These are phyloP conservation scores for Pedionomus torquatus DNA, from an alignment of 2,113 vertebrate species.

Conservation along the genomic window DNA sequence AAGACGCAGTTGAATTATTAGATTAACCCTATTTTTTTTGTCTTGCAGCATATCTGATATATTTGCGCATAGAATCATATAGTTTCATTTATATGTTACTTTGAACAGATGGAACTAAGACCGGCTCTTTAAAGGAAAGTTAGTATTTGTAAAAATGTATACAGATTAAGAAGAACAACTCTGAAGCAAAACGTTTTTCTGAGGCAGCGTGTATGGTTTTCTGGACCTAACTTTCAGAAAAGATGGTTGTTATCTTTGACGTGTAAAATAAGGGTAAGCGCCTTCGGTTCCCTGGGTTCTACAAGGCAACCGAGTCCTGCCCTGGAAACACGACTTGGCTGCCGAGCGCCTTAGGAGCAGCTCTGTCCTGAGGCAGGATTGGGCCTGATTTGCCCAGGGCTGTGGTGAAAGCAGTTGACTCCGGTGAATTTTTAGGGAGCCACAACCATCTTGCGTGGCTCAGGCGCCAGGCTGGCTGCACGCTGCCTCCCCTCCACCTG, in stretches of 20 bases:
- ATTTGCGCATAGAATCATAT: neutral
- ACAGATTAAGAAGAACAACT: slow-evolving; percentile 21
- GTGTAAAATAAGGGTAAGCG: neutral
- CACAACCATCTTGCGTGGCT: accelerated
- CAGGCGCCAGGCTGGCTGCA: neutral
- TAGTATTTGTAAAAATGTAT: slow-evolving; percentile 44
- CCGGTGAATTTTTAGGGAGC: neutral
- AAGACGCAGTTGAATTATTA: slow-evolving; percentile 37
- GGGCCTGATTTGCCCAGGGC: neutral
- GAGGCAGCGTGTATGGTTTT: neutral
- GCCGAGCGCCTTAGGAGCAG: neutral
- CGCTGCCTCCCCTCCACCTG: neutral
- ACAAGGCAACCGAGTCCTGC: neutral
- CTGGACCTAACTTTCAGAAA: neutral
- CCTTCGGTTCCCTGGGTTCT: neutral
- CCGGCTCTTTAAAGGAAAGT: neutral
- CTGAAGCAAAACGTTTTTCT: neutral
- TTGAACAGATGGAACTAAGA: neutral
- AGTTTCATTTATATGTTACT: slow-evolving; percentile 6
- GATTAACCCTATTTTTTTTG: slow-evolving; percentile 39
- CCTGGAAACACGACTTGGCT: neutral
- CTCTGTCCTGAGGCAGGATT: neutral
- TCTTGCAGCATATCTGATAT: neutral
- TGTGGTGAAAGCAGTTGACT: neutral
- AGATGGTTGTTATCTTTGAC: neutral